Evolutionary conservation across 2,797 vertebrate genomes (phyloP).

Genomic region (Simalia tracyae): DNA sequence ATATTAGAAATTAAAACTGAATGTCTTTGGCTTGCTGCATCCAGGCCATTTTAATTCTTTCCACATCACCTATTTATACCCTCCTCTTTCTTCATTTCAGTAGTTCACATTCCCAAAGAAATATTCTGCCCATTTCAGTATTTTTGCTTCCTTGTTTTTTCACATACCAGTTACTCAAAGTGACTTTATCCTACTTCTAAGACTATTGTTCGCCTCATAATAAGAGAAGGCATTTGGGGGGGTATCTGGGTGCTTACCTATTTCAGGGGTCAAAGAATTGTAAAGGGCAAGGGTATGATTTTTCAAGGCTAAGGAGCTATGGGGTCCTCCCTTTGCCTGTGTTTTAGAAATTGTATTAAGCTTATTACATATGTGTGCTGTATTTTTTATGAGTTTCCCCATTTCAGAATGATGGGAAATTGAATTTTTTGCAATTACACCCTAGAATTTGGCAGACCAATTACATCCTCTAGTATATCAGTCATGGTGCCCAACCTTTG

Average conservation of each 20-base stretch:
- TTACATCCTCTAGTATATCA: too few species aligned
- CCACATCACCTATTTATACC: background rate
- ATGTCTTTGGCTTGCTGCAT: background rate
- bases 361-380: too few species aligned
- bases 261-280: background rate
- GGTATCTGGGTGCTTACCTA: background rate
- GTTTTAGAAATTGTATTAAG: too few species aligned
- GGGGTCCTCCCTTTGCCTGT: too few species aligned
- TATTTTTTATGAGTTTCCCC: too few species aligned
- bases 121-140: background rate
- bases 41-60: background rate
- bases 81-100: background rate
- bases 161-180: background rate
- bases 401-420: too few species aligned
- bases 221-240: background rate
- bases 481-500: too few species aligned
- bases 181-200: background rate
- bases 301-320: background rate
- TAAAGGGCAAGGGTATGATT: background rate
- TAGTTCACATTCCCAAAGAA: background rate
- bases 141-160: background rate
- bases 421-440: too few species aligned
- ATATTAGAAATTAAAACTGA: background rate
- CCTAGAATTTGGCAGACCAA: too few species aligned
- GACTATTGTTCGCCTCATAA: background rate